These are phyloP conservation scores for Myathropa florea DNA, from an alignment of 2,888 invertebrate species.

Conservation along the genomic window DNA sequence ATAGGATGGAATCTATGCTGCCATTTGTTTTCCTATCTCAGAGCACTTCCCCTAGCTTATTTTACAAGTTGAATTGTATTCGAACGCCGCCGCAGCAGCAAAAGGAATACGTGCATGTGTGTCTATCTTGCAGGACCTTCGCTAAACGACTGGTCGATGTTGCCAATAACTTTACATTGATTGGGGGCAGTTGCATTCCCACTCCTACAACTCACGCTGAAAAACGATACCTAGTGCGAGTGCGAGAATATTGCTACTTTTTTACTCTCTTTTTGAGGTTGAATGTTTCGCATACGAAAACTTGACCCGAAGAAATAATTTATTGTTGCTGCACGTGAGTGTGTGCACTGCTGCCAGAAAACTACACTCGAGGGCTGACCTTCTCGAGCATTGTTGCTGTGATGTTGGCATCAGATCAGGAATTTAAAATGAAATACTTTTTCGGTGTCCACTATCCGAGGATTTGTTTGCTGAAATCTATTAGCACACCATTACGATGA, in stretches of 20 bases:
- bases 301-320: slow-evolving; percentile 22
- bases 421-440: slow-evolving; percentile 49
- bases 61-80: neutral
- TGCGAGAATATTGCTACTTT: slow-evolving; percentile 2
- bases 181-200: neutral
- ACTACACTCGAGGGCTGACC: slow-evolving; percentile 7
- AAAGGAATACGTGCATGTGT: neutral
- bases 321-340: neutral
- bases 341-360: slow-evolving; percentile 6
- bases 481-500: slow-evolving; percentile 62
- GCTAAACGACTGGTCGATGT: neutral
- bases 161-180: slow-evolving; percentile 3
- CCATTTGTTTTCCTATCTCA: neutral
- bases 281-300: slow-evolving; percentile 2
- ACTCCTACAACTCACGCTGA: neutral
- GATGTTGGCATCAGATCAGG: slow-evolving; percentile 40
- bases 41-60: neutral
- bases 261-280: neutral
- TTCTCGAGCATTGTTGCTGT: neutral
- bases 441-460: neutral
- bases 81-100: neutral
- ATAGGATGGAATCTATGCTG: neutral
- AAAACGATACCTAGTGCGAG: slow-evolving; percentile 8
- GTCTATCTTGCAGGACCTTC: neutral
- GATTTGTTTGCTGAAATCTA: slow-evolving; percentile 57